These are phyloP conservation scores for Crax fasciolata DNA, from an alignment of 2,797 vertebrate genomes.

Conservation along the genomic window DNA sequence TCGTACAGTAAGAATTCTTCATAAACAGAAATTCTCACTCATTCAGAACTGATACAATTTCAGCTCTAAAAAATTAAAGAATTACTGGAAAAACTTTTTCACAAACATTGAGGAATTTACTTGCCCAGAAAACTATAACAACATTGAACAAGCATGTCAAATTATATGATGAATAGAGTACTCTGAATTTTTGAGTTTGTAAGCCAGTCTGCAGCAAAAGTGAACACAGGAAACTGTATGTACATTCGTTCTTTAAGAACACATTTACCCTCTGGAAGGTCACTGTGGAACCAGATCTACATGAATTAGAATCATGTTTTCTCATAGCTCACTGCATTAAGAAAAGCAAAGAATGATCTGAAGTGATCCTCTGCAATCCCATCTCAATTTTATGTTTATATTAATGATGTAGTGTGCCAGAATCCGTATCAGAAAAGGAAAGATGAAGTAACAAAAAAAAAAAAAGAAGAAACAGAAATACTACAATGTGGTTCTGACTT, in stretches of 20 bases:
- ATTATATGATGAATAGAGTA: not conserved
- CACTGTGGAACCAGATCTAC: not conserved
- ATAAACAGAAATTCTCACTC: not conserved
- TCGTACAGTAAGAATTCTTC: not conserved
- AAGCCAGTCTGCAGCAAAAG: not conserved
- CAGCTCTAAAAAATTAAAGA: not conserved
- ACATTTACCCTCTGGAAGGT: not conserved
- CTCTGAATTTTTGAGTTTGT: not conserved
- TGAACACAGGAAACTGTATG: not conserved
- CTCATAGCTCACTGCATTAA: not conserved
- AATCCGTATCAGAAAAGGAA: not conserved
- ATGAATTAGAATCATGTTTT: not conserved
- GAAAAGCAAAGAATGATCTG: not conserved
- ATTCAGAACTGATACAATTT: not conserved
- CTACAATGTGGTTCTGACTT: slow-evolving; percentile 50
- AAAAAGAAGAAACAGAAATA: not conserved
- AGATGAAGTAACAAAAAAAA: not conserved
- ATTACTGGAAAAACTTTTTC: not conserved
- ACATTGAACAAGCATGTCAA: not conserved
- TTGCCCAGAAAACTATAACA: not conserved
- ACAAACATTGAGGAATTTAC: not conserved
- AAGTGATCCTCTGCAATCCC: not conserved
- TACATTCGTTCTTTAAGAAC: not conserved
- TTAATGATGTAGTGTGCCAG: not conserved
- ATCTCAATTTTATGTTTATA: not conserved